Percentiles rank a stretch among this genome's conserved stretches.
These are phyloP conservation scores for Indicator indicator DNA, from an alignment of 2,113 vertebrate genomes.

Conservation along the genomic window DNA sequence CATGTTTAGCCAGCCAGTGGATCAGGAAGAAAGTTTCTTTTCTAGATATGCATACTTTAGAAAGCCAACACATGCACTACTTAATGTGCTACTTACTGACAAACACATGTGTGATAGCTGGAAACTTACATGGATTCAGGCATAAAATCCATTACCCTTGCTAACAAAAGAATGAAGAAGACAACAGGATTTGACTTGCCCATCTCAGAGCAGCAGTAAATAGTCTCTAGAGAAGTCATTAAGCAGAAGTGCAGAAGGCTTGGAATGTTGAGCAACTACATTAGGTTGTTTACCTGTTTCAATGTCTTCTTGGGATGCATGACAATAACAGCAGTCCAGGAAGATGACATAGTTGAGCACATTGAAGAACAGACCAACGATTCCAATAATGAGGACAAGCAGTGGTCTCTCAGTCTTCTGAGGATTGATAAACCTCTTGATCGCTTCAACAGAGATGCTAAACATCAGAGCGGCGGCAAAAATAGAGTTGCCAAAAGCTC, in stretches of 20 bases:
- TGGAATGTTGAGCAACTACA: background rate
- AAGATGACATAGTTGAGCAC: conserved; percentile 77
- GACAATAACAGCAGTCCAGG: conserved; percentile 79
- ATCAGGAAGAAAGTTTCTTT: background rate
- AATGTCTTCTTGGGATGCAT: accelerated
- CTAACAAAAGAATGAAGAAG: background rate
- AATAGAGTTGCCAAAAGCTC: conserved; percentile 79
- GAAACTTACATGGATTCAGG: background rate
- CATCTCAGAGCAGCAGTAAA: background rate
- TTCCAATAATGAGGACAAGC: conserved; percentile 69
- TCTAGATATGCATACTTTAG: background rate
- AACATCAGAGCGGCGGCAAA: conserved; percentile 81
- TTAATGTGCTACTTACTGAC: background rate
- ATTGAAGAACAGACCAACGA: conserved; percentile 75
- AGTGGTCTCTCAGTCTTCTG: conserved; percentile 70
- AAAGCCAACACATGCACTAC: background rate
- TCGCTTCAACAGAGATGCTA: conserved; percentile 75
- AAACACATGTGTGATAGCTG: background rate
- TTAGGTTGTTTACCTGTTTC: conserved; percentile 71
- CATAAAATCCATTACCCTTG: background rate
- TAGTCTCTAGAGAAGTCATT: background rate
- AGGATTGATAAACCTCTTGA: conserved; percentile 75
- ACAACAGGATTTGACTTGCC: accelerated
- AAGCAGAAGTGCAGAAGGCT: background rate
- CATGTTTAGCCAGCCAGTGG: accelerated